phyloP scores from a whole-genome alignment of 2,888 invertebrate genomes.

The Endomychus coccineus region DNA sequence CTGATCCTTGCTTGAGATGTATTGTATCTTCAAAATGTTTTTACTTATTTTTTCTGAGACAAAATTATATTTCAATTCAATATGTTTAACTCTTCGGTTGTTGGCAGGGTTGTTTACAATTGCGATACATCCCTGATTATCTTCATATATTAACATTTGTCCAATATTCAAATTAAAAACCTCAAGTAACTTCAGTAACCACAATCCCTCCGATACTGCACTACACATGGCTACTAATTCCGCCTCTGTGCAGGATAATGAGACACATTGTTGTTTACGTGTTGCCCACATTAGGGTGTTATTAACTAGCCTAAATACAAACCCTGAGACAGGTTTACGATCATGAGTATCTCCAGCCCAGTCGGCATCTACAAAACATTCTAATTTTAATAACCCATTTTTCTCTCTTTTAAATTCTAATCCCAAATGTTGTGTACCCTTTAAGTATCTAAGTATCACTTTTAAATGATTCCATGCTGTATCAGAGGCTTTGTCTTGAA shows the following conservation, averaged over 20 bases:
- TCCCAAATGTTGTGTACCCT: conserved; percentile 15
- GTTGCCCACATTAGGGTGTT: too few species aligned
- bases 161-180: too few species aligned
- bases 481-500: conserved; percentile 13
- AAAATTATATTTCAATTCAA: conserved; percentile 13
- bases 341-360: conserved; percentile 26
- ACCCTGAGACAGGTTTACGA: conserved; percentile 30
- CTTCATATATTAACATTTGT: too few species aligned
- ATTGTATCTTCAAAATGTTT: too few species aligned
- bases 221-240: too few species aligned
- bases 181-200: too few species aligned
- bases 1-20: too few species aligned
- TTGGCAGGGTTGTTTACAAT: conserved; percentile 14
- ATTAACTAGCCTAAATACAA: too few species aligned
- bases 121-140: conserved; percentile 3
- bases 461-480: conserved; percentile 17
- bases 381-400: conserved; percentile 5
- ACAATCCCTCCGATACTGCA: too few species aligned
- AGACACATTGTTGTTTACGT: too few species aligned
- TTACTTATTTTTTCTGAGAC: too few species aligned
- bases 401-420: conserved; percentile 10
- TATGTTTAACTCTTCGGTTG: conserved; percentile 16
- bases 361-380: conserved; percentile 29
- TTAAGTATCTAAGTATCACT: conserved; percentile 17
- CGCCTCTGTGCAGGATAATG: too few species aligned